Base-by-base conservation (phyloP, 1,140 invertebrate genomes). In the Drosophila tristis region DNA sequence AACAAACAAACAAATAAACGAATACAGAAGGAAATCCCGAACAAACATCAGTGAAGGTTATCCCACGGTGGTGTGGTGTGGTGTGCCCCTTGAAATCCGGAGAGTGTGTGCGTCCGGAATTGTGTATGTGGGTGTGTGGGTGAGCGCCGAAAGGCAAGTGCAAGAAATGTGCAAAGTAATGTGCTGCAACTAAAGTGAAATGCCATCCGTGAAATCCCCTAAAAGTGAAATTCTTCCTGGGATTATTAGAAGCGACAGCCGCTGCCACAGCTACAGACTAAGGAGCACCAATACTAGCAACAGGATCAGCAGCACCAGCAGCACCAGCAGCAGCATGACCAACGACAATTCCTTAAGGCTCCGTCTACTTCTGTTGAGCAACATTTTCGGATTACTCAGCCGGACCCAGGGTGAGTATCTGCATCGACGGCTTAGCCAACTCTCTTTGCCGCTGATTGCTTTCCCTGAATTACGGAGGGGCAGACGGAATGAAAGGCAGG, bases 381-480 rank as follows among this genome's bases (percentile, higher is more conserved):
- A 78, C 81, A 62, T 85, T 45, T 50, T 73, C 51, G 80, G 80
- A 85, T 85, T 86, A 85, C 67, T 80, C 44, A 57, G 53, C 50
- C 43, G 74, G 25, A 79, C 35, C n/a, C 56, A 62, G 60, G 80
- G 80, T 85, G 59, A 85, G 80, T 84, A 15, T 11, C 48, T 25
- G 31, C 58, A 68, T 76, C 76, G 51, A 25, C 26, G 62, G 16
- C 35, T 74, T 45, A 65, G 54, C 61, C 29, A 39, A 45, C 49
- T 66, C 61, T 35, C 25, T 39, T 39, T 23, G 39, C 25, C 44
- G 26, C 62, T 42, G 35, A 66, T 70, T 59, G 64, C 50, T 61
- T 44, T 13, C 39, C 57, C 29, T 60, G 44, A 71, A 63, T 65
- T 58, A 71, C 65, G 47, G 54, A 45, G 47, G 53, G 25, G 63